Conservation (phyloP, 2,888 invertebrate species). For the Drosophila pegasa region DNA sequence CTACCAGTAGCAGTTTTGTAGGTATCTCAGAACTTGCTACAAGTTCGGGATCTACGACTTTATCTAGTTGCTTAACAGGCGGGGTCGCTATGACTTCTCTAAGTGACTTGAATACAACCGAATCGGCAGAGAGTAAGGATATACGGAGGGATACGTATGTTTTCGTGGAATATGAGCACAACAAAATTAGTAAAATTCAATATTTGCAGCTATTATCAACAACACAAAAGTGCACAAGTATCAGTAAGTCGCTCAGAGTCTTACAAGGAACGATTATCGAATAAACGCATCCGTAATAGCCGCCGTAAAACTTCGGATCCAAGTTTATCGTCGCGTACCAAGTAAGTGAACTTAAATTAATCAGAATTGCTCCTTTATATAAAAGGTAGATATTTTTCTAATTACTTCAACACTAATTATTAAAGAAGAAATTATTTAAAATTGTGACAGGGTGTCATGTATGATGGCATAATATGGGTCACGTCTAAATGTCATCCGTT, state of each 20-base stretch:
- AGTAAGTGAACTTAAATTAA: slow-evolving; percentile 85
- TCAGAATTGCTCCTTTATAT: too few species aligned
- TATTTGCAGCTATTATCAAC: slow-evolving; percentile 73
- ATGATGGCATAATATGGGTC: slow-evolving; percentile 40
- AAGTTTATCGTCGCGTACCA: slow-evolving; percentile 88
- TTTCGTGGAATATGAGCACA: too few species aligned
- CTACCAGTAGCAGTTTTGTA: slow-evolving; percentile 34
- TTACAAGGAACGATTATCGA: slow-evolving; percentile 89
- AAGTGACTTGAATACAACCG: slow-evolving; percentile 80
- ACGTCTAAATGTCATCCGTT: slow-evolving; percentile 26
- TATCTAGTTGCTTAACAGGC: slow-evolving; percentile 52
- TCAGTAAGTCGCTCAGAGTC: slow-evolving; percentile 89
- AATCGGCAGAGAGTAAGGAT: slow-evolving; percentile 79
- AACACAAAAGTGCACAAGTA: slow-evolving; percentile 84
- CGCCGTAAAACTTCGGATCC: slow-evolving; percentile 93
- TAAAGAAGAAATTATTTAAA: slow-evolving; percentile 34
- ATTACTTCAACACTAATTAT: background rate
- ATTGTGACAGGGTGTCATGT: slow-evolving; percentile 23
- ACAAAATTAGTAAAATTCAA: background rate
- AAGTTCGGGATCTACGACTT: slow-evolving; percentile 51
- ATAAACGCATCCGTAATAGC: slow-evolving; percentile 88
- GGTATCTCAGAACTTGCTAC: slow-evolving; percentile 52
- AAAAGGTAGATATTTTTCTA: background rate
- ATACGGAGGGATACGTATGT: slow-evolving; percentile 77
- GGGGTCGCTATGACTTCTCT: slow-evolving; percentile 50